Evolutionary conservation across 2,113 vertebrate species (phyloP).

Genomic region (Isichthys henryi): DNA sequence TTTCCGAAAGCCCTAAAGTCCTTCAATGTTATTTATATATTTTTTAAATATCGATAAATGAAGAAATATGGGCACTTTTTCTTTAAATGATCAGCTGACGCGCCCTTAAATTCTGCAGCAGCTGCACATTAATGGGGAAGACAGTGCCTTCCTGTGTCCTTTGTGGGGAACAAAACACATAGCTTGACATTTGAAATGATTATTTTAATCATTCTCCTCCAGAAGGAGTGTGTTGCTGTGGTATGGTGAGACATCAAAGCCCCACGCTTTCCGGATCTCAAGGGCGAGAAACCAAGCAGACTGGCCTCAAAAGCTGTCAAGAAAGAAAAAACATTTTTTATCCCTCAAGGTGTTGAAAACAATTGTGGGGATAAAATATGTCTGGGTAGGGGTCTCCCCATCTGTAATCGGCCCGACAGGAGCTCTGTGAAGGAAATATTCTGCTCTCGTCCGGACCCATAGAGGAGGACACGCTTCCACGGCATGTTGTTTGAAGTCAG

Average conservation of each 20-base stretch:
- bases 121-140: neutral
- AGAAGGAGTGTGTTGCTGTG: neutral
- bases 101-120: neutral
- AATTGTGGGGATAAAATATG: neutral
- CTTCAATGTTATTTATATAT: neutral
- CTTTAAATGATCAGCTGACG: neutral
- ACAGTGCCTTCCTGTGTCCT: neutral
- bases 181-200: neutral
- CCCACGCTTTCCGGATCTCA: neutral
- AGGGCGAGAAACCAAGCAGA: neutral
- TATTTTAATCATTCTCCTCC: neutral
- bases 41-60: neutral
- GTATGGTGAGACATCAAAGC: neutral
- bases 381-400: neutral
- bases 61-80: neutral
- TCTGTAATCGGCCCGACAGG: neutral
- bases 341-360: constrained; percentile 5
- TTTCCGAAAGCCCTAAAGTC: neutral
- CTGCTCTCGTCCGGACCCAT: neutral
- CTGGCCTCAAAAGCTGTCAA: neutral
- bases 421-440: neutral
- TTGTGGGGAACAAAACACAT: neutral
- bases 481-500: neutral
- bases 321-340: neutral
- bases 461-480: neutral